Evolutionary conservation across 2,113 vertebrate species (phyloP).

Genomic region (Phasianus colchicus): DNA sequence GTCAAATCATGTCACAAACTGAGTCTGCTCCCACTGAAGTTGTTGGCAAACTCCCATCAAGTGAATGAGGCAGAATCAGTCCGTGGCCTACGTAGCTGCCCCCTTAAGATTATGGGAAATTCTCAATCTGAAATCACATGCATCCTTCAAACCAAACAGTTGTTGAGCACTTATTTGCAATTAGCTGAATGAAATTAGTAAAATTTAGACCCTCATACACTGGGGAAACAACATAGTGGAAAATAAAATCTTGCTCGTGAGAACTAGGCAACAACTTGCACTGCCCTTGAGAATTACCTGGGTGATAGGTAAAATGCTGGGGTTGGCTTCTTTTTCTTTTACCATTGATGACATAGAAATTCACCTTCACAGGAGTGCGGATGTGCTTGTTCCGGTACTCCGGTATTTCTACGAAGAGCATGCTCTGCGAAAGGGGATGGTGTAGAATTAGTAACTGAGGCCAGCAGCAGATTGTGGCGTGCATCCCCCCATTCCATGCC

Average conservation of each 20-base stretch:
- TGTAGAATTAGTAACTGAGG: not conserved
- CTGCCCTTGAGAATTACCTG: slow-evolving; percentile 78
- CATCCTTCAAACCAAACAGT: not conserved
- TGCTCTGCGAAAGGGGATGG: slow-evolving; percentile 78
- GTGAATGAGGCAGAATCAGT: not conserved
- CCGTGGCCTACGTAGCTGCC: not conserved
- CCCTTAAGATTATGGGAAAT: not conserved
- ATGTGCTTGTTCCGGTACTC: slow-evolving; percentile 90
- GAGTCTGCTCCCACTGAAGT: slow-evolving; percentile 15
- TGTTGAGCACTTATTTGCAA: not conserved
- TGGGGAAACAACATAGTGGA: not conserved
- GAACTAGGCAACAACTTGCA: not conserved
- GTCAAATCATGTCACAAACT: not conserved
- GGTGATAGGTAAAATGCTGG: slow-evolving; percentile 93
- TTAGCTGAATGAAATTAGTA: not conserved
- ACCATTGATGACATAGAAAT: slow-evolving; percentile 96
- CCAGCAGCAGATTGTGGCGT: fast-evolving
- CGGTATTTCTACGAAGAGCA: slow-evolving; percentile 96
- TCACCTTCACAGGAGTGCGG: slow-evolving; percentile 88
- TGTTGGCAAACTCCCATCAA: not conserved
- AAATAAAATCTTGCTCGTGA: not conserved
- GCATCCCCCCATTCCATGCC: fast-evolving
- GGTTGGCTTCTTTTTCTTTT: slow-evolving; percentile 97
- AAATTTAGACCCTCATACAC: not conserved
- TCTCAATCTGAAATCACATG: not conserved